Evolutionary conservation across 2,888 invertebrate species (phyloP), one percentile per base, ranked within the genome.

Genomic region (Thyatira batis): DNA sequence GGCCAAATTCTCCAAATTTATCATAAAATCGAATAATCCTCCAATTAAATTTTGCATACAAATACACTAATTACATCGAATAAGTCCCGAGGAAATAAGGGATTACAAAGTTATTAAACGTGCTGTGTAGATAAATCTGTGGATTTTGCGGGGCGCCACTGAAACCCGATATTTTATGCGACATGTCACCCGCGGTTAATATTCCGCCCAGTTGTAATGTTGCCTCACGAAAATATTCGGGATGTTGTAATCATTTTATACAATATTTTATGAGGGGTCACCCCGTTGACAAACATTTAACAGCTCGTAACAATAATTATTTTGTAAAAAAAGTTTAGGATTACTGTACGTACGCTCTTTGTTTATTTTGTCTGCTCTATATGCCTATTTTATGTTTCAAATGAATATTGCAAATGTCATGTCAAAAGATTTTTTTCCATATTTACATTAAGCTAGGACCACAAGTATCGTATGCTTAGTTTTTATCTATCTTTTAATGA

Each of bases 101-200:
- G 65, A 71, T 73, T 65, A 66, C 61, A 59, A 70, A 67, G 65
- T 70, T 70, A 66, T 69, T 67, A 67, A 63, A 62, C 60, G 60
- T 61, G 60, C 60, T 61, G 51, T 54, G 58, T 53, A 62, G 54
- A 63, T 59, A 60, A 66, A 67, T 65, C 63, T 57, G 52, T 23
- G 54, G 61, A 58, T 68, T 67, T 63, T 62, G 61, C 33, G 57
- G 61, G 61, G 53, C 49, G 55, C 60, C 62, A 58, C 55, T 48
- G 27, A 39, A 17, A 39, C 17, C 13, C 39, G 5, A 39, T 39
- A 39, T 39, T 39, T 39, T 39, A 39, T 39, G 39, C 39, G 39
- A 39, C 39, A 39, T 33, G 39, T 17, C 39, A 17, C 39, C 13
- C 13, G 39, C 13, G 39, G 39, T 39, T 39, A n/a, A 39, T 39